These are phyloP conservation scores for Myiopsitta monachus DNA, from an alignment of 2,113 vertebrate species.

Conservation along the genomic window DNA sequence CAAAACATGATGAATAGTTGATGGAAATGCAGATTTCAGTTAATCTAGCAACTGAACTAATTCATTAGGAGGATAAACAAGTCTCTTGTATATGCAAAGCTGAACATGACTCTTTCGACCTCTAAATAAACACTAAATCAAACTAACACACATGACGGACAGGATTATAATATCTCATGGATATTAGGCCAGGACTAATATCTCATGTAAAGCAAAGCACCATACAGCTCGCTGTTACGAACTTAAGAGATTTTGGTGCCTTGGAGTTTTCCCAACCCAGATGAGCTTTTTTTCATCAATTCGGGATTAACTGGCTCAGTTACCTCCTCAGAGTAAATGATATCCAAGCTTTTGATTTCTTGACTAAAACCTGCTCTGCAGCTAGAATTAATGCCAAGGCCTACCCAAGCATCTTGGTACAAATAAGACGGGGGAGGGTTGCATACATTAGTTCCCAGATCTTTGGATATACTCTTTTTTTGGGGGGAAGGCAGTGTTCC, in stretches of 20 bases:
- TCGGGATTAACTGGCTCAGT: not conserved
- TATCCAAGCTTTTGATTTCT: not conserved
- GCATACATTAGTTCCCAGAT: constrained; percentile 49
- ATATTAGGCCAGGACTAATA: no score
- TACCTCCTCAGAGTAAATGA: not conserved
- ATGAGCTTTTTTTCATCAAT: not conserved
- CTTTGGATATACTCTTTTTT: constrained; percentile 7
- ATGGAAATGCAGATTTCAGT: not conserved
- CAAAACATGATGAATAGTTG: not conserved
- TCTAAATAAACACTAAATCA: not conserved
- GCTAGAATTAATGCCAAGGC: not conserved
- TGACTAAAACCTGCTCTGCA: constrained; percentile 19
- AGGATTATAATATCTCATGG: no score
- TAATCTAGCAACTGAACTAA: not conserved
- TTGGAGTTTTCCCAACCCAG: not conserved
- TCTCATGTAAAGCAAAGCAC: not conserved
- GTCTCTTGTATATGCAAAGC: not conserved
- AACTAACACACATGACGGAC: not conserved
- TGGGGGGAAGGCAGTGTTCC: constrained; percentile 20
- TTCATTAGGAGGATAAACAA: not conserved
- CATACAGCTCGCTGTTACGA: not conserved
- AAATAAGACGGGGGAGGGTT: constrained; percentile 33
- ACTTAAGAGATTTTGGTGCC: not conserved
- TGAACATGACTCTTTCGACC: not conserved
- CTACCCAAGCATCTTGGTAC: constrained; percentile 6